Evolutionary conservation across 2,888 invertebrate species (phyloP).

Genomic region (Petrophora chlorosata): DNA sequence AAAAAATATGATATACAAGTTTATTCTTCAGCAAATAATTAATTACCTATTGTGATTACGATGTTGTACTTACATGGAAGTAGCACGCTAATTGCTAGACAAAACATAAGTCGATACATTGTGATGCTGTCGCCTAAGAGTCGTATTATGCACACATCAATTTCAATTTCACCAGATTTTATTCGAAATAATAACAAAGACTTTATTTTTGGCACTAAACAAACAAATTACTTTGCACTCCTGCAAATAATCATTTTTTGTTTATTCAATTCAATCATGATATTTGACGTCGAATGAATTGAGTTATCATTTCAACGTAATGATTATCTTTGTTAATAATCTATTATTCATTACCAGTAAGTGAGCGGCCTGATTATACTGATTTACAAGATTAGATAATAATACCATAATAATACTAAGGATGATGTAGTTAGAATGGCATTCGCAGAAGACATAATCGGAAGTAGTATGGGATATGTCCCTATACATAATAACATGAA

Average conservation of each 20-base stretch:
- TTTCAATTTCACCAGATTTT: background rate
- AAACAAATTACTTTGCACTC: slow-evolving; percentile 17
- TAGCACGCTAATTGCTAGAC: slow-evolving; percentile 16
- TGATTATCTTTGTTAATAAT: slow-evolving; percentile 34
- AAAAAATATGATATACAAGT: too few relatives aligned
- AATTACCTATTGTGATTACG: too few relatives aligned
- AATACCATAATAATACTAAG: background rate
- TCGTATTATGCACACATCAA: too few relatives aligned
- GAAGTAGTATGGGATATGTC: too few relatives aligned
- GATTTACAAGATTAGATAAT: slow-evolving; percentile 51
- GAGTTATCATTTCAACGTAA: slow-evolving; percentile 41
- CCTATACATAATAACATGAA: too few relatives aligned
- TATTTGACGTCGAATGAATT: slow-evolving; percentile 38
- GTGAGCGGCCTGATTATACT: slow-evolving; percentile 50
- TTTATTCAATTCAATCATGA: slow-evolving; percentile 37
- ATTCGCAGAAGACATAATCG: background rate
- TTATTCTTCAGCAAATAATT: too few relatives aligned
- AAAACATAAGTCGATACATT: slow-evolving; percentile 30
- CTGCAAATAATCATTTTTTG: slow-evolving; percentile 30
- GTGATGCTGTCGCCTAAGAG: too few relatives aligned
- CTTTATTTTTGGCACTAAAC: slow-evolving; percentile 11
- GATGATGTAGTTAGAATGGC: slow-evolving; percentile 8
- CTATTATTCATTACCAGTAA: slow-evolving; percentile 47
- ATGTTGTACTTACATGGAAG: slow-evolving; percentile 34
- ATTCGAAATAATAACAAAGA: slow-evolving; percentile 1